Conservation (phyloP, 2,888 invertebrate species). For the Tubiluchus corallicola region DNA sequence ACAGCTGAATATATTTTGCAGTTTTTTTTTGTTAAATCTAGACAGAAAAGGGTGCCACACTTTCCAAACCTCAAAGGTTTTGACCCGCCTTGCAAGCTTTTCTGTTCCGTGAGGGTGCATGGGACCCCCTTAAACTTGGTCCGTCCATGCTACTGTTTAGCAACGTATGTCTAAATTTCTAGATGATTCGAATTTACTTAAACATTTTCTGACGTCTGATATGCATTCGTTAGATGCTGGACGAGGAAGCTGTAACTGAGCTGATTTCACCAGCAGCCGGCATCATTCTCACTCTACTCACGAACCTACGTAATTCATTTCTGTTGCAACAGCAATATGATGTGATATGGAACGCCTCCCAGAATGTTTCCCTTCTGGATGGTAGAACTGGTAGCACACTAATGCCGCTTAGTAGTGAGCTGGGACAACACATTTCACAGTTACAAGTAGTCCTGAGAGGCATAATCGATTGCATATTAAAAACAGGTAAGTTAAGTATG, state of each 20-base stretch:
- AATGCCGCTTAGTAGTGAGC: conserved; percentile 45
- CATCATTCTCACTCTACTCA: conserved; percentile 53
- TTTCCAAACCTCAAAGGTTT: no score
- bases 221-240: conserved; percentile 32
- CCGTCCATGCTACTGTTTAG: no score
- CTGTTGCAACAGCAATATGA: no score
- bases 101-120: no score
- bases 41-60: no score
- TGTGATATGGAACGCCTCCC: no score
- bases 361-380: no score
- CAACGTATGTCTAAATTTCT: not conserved
- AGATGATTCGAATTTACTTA: conserved; percentile 4
- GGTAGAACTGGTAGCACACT: conserved; percentile 10
- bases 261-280: conserved; percentile 58
- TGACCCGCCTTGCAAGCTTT: no score
- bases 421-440: conserved; percentile 19
- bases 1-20: no score
- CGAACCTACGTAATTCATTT: conserved; percentile 43
- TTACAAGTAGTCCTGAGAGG: conserved; percentile 36
- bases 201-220: no score
- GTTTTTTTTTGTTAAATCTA: no score
- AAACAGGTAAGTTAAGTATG: conserved; percentile 38
- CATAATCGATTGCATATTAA: conserved; percentile 60
- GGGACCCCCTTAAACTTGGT: no score
- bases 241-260: conserved; percentile 50